These are phyloP conservation scores for Brachirus orientalis DNA, from an alignment of 2,113 vertebrate genomes.

Conservation along the genomic window DNA sequence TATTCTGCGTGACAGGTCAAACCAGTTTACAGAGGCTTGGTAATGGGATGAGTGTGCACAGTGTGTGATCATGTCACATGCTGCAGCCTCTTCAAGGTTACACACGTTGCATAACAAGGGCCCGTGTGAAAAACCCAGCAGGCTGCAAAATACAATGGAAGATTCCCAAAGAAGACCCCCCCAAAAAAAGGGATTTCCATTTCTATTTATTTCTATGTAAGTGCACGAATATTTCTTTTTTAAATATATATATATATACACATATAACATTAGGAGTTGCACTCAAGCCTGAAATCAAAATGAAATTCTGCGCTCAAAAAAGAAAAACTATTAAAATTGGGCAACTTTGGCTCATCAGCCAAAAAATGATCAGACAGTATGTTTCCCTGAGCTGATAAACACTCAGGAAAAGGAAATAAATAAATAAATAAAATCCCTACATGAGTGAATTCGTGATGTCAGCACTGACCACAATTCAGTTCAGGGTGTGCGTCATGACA, in stretches of 20 bases:
- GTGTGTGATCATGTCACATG: conserved; percentile 36
- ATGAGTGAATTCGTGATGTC: conserved; percentile 67
- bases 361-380: too few relatives aligned
- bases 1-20: conserved; percentile 4
- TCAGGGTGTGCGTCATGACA: conserved; percentile 69
- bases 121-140: conserved; percentile 48
- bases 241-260: too few relatives aligned
- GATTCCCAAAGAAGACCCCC: too few relatives aligned
- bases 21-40: background rate
- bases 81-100: conserved; percentile 74
- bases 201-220: too few relatives aligned
- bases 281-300: too few relatives aligned
- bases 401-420: too few relatives aligned
- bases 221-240: too few relatives aligned
- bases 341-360: too few relatives aligned
- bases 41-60: conserved; percentile 1
- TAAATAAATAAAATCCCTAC: conserved; percentile 21
- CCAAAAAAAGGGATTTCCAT: background rate
- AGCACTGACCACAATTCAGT: conserved; percentile 66
- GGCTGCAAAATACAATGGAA: conserved; percentile 30
- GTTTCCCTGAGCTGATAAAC: too few relatives aligned
- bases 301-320: too few relatives aligned
- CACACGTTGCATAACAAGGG: conserved; percentile 60
- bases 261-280: too few relatives aligned
- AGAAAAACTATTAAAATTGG: too few relatives aligned